Base-by-base conservation (phyloP, 2,888 invertebrate genomes). In the Resseliella maxima region DNA sequence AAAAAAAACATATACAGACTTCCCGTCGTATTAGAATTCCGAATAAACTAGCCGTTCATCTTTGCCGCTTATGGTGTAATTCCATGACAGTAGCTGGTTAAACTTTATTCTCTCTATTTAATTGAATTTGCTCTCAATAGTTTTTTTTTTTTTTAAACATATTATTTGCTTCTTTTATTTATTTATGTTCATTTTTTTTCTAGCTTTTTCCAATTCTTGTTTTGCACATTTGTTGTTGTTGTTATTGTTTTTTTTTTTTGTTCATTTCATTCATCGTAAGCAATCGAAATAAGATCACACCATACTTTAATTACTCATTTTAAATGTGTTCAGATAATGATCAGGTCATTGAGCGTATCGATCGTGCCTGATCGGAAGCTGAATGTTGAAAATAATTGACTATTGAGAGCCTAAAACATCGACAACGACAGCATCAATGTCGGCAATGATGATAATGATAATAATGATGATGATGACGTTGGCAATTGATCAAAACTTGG, bases 11-110 rank as follows among this genome's bases (percentile, higher is more conserved):
- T 2, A 6, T 18, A 50, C 15, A 72, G n/a, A 31, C 72, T 72
- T 72, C 72, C 72, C 72, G 72, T 72, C 72, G 31, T 35, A 72
- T 72, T 72, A 15, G 72, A 72, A 72, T 72, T 72, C 72, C 72
- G 72, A 72, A 72, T 72, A 72, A 72, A 72, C 35, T 72, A 72
- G 72, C 72, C 72, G 72, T 72, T 72, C 72, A 72, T 72, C 72
- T 72, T 27, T 35, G 72, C 72, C 72, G 72, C 72, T 72, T 72
- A 72, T 72, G 72, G 72, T 72, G 72, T 18, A 72, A 35, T 72
- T 72, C 72, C 72, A 35, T 72, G 72, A 72, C 27, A 72, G 72
- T 31, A 72, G 72, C 72, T 72, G 72, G 72, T 72, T 72, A 27
- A 72, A 72, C 72, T 72, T 72, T 72, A 72, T 72, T 72, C 72